Conservation (phyloP, 2,888 invertebrate genomes). For the Chrysotoxum bicinctum region DNA sequence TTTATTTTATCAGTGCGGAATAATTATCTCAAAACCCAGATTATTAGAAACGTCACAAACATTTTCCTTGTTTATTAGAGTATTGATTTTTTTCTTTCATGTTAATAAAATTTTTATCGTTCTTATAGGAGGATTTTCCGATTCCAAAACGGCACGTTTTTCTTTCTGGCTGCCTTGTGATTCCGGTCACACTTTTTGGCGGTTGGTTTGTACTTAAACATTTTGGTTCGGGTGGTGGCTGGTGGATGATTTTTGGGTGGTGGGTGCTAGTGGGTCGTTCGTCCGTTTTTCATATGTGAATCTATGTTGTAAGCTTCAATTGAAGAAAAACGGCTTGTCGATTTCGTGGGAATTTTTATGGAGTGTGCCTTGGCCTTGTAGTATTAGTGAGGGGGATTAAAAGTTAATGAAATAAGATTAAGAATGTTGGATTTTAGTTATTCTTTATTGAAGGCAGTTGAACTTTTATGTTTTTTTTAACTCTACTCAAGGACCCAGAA, state of each 20-base stretch:
- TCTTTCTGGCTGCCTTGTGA: neutral
- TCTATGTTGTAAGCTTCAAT: slow-evolving; percentile 32
- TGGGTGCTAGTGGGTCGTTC: slow-evolving; percentile 1
- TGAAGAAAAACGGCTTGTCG: neutral
- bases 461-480: neutral
- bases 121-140: neutral
- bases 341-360: slow-evolving; percentile 46
- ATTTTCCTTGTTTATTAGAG: neutral
- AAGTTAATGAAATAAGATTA: slow-evolving; percentile 20
- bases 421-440: neutral
- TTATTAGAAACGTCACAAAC: slow-evolving; percentile 52
- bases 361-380: neutral
- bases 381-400: neutral
- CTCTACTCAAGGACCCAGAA: neutral
- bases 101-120: slow-evolving; percentile 2
- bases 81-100: slow-evolving; percentile 19
- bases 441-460: neutral
- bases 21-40: slow-evolving; percentile 58
- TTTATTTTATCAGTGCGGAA: slow-evolving; percentile 19
- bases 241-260: neutral
- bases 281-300: neutral
- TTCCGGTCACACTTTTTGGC: slow-evolving; percentile 59
- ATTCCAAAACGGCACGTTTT: slow-evolving; percentile 31
- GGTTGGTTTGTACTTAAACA: slow-evolving; percentile 31
- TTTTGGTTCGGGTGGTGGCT: slow-evolving; percentile 23